Conservation (phyloP, 1,140 invertebrate species). For the Leptinotarsa defecta region DNA sequence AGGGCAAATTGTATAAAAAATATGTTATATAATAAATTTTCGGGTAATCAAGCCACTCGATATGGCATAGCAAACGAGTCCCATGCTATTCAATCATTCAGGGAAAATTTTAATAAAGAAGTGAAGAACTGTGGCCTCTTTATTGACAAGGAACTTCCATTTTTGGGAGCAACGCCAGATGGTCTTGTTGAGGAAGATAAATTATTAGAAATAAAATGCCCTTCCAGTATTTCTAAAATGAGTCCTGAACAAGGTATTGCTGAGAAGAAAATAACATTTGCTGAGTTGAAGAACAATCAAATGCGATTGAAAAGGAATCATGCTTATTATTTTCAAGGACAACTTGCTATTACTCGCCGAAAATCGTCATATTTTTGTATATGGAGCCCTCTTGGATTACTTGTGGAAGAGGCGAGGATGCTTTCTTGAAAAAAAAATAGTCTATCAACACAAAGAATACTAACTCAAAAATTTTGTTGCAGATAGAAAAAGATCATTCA, state of each 20-base stretch:
- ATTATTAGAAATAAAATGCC: neutral
- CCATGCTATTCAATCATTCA: constrained; percentile 44
- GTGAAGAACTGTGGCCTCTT: constrained; percentile 50
- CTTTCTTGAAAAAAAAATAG: no score
- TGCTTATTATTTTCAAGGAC: no score
- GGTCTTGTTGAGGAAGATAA: constrained; percentile 48
- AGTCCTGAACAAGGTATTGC: neutral
- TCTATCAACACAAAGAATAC: no score
- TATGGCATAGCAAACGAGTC: constrained; percentile 50
- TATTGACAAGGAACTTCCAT: constrained; percentile 49
- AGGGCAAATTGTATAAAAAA: neutral
- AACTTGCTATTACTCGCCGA: no score
- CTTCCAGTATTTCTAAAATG: neutral
- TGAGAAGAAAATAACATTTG: constrained; percentile 38
- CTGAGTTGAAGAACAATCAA: constrained; percentile 18
- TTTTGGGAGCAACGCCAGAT: constrained; percentile 55
- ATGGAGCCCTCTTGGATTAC: no score
- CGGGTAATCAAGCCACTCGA: constrained; percentile 34
- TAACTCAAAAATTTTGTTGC: no score
- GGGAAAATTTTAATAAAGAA: constrained; percentile 1
- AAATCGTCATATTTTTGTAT: no score
- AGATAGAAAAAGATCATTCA: no score
- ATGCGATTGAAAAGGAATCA: neutral
- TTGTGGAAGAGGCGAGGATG: no score
- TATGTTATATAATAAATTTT: constrained; percentile 17